These are phyloP conservation scores for Meganola albula DNA, from an alignment of 2,888 invertebrate species.

Conservation along the genomic window DNA sequence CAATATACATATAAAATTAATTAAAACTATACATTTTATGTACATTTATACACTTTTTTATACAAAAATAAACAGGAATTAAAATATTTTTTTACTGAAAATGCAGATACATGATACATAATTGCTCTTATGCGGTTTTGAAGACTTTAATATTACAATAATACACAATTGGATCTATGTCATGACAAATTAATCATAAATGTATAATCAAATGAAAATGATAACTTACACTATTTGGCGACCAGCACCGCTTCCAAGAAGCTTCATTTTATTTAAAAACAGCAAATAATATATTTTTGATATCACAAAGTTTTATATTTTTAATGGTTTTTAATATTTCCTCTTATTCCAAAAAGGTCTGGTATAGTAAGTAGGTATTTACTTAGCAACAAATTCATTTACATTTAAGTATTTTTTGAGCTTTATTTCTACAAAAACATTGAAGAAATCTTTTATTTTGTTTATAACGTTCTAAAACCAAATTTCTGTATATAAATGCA, in stretches of 20 bases:
- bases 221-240: conserved; percentile 32
- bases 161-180: conserved; percentile 8
- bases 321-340: too few species aligned
- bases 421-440: too few species aligned
- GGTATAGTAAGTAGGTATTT: too few species aligned
- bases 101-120: too few species aligned
- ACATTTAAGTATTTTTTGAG: too few species aligned
- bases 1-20: too few species aligned
- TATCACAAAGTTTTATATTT: background rate
- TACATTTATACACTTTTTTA: conserved; percentile 10
- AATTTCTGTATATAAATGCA: conserved; percentile 46
- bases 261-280: conserved; percentile 10
- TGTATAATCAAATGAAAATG: conserved; percentile 19
- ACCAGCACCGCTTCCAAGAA: conserved; percentile 36
- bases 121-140: too few species aligned
- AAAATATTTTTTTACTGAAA: too few species aligned
- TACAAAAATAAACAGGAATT: conserved; percentile 14
- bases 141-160: conserved; percentile 7
- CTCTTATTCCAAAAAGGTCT: too few species aligned
- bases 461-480: conserved; percentile 39
- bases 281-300: conserved; percentile 1
- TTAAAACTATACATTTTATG: too few species aligned
- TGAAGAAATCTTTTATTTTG: too few species aligned
- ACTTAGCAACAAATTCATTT: too few species aligned
- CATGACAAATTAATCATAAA: conserved; percentile 22